A percentile compares a stretch with the other conserved stretches of the same genome.
These are phyloP conservation scores for Polypterus bichir DNA, from an alignment of 2,113 vertebrate species.

Conservation along the genomic window DNA sequence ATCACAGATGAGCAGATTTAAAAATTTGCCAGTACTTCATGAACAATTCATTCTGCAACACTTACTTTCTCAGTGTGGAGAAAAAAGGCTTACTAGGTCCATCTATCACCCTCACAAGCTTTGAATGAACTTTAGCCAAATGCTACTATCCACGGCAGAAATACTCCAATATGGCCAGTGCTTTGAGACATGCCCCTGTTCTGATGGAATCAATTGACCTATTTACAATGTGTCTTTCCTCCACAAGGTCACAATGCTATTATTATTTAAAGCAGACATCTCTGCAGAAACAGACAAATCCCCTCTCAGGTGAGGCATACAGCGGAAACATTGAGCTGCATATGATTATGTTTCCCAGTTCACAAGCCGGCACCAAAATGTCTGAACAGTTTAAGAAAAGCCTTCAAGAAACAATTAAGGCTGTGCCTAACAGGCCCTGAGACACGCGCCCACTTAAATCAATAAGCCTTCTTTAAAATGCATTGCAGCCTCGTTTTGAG, in stretches of 20 bases:
- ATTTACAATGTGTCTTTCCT: constrained; percentile 25
- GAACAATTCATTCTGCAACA: no score
- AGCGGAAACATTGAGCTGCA: constrained; percentile 8
- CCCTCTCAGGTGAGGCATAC: no score
- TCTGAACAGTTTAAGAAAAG: constrained; percentile 59
- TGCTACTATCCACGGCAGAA: no score
- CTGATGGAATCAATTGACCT: no score
- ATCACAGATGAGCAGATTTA: no score
- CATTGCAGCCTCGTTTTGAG: constrained; percentile 33
- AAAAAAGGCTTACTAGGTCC: no score
- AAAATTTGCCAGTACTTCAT: no score
- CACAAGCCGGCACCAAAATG: constrained; percentile 62
- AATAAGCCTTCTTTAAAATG: constrained; percentile 57
- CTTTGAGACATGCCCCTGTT: no score
- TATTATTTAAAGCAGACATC: constrained; percentile 17
- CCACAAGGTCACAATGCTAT: constrained; percentile 16
- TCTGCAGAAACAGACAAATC: constrained; percentile 11
- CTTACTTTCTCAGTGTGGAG: no score
- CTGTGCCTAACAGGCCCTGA: constrained; percentile 36
- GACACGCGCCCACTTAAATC: constrained; percentile 47
- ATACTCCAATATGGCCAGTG: no score
- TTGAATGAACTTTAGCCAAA: no score
- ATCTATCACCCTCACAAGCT: no score
- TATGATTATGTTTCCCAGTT: constrained; percentile 43
- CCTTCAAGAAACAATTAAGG: constrained; percentile 54